phyloP scores from a whole-genome alignment of 2,113 vertebrate species.

The Muntiacus reevesi region DNA sequence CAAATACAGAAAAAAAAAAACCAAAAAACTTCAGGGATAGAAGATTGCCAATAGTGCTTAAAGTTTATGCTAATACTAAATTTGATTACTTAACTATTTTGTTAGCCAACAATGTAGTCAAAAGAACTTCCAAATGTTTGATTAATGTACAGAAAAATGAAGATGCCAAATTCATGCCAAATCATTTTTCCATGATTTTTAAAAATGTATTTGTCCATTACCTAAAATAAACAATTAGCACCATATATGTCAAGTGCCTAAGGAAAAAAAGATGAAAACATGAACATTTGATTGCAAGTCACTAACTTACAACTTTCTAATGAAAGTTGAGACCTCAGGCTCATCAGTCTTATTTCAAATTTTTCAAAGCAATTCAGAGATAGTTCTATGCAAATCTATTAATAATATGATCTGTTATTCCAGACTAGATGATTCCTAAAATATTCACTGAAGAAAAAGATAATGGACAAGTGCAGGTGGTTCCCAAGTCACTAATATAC shows the following conservation, averaged over 20 bases:
- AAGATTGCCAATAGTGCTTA: not conserved
- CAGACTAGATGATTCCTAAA: not conserved
- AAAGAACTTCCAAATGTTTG: not conserved
- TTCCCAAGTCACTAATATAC: not conserved
- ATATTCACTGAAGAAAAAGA: slow-evolving; percentile 2
- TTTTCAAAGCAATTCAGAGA: slow-evolving; percentile 37
- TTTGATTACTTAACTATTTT: not conserved
- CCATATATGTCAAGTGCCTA: not conserved
- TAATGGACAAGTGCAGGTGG: not conserved
- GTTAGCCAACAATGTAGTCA: slow-evolving; percentile 21
- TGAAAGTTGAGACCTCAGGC: not conserved
- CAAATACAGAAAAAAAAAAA: not conserved
- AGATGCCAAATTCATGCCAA: not conserved
- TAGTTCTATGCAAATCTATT: not conserved
- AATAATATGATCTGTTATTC: not conserved
- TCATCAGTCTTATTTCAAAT: not conserved
- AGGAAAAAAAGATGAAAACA: slow-evolving; percentile 33
- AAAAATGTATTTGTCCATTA: not conserved
- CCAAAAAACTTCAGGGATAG: not conserved
- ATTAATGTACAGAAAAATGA: not conserved
- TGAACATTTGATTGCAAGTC: not conserved
- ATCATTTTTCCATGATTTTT: not conserved
- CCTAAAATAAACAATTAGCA: not conserved
- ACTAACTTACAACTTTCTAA: not conserved
- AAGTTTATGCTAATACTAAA: slow-evolving; percentile 36